phyloP scores from a whole-genome alignment of 2,113 vertebrate genomes.

The Lethenteron camtschaticum region DNA sequence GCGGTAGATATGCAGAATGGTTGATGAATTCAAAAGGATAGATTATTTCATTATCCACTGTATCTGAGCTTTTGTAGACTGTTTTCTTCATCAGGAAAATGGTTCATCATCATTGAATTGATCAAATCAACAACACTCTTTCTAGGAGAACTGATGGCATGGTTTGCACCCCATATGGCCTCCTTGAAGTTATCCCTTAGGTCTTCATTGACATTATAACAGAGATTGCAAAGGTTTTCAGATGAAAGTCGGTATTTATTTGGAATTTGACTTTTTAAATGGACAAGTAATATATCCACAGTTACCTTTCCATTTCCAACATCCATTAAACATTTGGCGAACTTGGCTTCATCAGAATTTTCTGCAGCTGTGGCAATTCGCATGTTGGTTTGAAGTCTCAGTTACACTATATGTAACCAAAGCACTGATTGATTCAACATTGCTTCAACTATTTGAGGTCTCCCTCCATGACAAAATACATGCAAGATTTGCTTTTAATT shows the following conservation, averaged over 20 bases:
- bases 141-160: neutral
- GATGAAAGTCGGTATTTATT: neutral
- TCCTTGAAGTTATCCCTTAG: neutral
- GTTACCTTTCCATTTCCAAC: neutral
- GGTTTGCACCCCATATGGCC: neutral
- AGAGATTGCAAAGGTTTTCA: neutral
- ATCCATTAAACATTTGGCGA: neutral
- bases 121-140: conserved; percentile 3
- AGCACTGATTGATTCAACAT: neutral
- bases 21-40: neutral
- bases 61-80: neutral
- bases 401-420: neutral
- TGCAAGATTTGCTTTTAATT: neutral
- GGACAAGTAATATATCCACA: neutral
- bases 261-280: neutral
- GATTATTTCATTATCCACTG: neutral
- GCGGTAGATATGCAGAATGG: neutral
- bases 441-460: conserved; percentile 1
- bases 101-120: neutral
- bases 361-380: neutral
- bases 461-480: neutral
- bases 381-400: conserved; percentile 1
- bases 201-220: neutral
- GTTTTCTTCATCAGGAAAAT: neutral
- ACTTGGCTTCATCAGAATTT: neutral